phyloP scores from a whole-genome alignment of 1,140 invertebrate genomes.

The Octopus sinensis region DNA sequence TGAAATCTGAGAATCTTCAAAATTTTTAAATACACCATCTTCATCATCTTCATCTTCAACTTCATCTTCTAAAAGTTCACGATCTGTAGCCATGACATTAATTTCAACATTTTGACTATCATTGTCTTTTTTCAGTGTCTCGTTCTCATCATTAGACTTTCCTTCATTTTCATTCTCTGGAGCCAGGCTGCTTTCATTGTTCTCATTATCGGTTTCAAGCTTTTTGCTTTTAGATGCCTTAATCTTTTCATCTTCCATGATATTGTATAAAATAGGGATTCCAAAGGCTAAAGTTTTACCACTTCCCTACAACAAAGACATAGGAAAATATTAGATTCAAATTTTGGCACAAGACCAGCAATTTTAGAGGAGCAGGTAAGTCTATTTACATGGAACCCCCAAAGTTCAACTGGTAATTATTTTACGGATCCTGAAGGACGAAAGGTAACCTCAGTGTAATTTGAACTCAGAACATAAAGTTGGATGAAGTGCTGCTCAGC shows the following conservation, averaged over 20 bases:
- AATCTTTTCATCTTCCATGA: conserved; percentile 63
- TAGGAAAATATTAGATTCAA: conserved; percentile 16
- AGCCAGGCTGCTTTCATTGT: neutral
- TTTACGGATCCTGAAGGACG: too few species aligned
- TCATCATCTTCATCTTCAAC: conserved; percentile 10
- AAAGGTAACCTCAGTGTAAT: too few species aligned
- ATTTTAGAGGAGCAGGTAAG: neutral
- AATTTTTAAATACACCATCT: conserved; percentile 13
- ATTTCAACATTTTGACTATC: conserved; percentile 46
- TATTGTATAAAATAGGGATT: conserved; percentile 83
- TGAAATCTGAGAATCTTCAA: conserved; percentile 55
- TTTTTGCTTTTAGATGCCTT: neutral
- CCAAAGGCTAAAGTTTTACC: conserved; percentile 97
- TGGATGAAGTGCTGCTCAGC: too few species aligned
- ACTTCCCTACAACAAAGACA: conserved; percentile 68
- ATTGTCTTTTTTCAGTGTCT: neutral
- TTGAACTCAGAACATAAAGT: too few species aligned
- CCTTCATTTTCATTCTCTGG: neutral
- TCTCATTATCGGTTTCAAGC: neutral
- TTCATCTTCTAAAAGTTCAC: conserved; percentile 59
- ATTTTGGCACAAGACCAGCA: neutral
- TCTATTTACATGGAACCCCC: neutral
- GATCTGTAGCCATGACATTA: conserved; percentile 64
- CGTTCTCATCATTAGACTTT: neutral
- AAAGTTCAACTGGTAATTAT: neutral